Base-by-base conservation (phyloP, 1,140 invertebrate species). In the Drosophila lini region DNA sequence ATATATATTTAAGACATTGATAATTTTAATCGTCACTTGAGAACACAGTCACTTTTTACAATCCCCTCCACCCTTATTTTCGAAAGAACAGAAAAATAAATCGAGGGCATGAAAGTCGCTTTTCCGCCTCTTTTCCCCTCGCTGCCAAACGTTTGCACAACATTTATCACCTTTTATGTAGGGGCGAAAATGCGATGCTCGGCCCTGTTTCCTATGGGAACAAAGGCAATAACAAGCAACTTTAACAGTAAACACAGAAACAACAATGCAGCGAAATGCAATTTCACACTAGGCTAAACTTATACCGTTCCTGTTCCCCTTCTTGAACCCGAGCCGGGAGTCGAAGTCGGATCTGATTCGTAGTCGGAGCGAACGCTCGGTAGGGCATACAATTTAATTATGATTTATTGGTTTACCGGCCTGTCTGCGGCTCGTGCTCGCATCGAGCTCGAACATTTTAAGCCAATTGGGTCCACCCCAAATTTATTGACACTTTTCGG, bases 211-310 rank as follows among this genome's bases (percentile, higher is more conserved):
- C 25, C 28, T 16, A n/a, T 32, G 38, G 19, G 40, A 32, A 64
- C 61, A 60, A 64, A 56, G 59, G 45, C 57, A 45, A 69, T 69
- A 76, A 59, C 64, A 63, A 63, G 53, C 32, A 32, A 41, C 56
- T 44, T 58, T 74, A 61, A 67, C 77, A 74, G 31, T 56, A 36
- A 36, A 59, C 48, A 63, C 47, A 60, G 58, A 59, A 63, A 61
- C 31, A 76, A 71, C 76, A 80, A 83, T 83, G 73, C 81, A 78
- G 41, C 44, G 42, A 70, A 84, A 78, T 84, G 81, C 81, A 84
- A 84, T 84, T 84, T 84, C 81, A 84, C 81, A 84, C 73, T 65
- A 84, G 74, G 74, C 74, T 84, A 70, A 65, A 31, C 81, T 55
- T 68, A 64, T 32, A 32, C 16, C 19, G 50, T 36, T 22, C 11